These are phyloP conservation scores for Micrasema longulum DNA, from an alignment of 1,140 invertebrate genomes.

Conservation along the genomic window DNA sequence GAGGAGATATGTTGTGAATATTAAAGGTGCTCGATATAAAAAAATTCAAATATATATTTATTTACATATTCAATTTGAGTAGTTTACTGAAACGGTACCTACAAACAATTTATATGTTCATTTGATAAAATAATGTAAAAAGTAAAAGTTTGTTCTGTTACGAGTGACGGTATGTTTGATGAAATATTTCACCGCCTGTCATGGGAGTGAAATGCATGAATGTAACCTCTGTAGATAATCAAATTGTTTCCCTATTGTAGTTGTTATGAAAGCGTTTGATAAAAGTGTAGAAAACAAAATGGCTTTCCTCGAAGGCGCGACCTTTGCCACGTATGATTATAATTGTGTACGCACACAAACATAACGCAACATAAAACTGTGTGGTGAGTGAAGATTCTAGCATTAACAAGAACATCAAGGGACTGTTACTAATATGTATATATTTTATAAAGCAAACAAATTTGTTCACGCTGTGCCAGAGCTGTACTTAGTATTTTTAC, in stretches of 20 bases:
- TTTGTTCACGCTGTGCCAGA: slow-evolving; percentile 24
- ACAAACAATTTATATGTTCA: too few relatives aligned
- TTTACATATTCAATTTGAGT: not conserved
- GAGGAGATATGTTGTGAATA: not conserved
- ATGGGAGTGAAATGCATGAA: not conserved
- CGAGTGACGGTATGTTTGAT: too few relatives aligned
- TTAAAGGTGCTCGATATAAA: slow-evolving; percentile 4
- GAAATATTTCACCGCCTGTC: not conserved
- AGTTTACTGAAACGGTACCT: too few relatives aligned
- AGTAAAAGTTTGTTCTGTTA: too few relatives aligned
- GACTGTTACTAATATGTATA: slow-evolving; percentile 19
- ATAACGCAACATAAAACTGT: not conserved
- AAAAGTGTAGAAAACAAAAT: slow-evolving; percentile 8
- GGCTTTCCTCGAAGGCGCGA: not conserved
- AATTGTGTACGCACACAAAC: slow-evolving; percentile 21
- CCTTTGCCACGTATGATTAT: slow-evolving; percentile 22
- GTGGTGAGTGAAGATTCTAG: slow-evolving; percentile 6
- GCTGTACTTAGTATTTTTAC: not conserved
- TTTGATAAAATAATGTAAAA: not conserved
- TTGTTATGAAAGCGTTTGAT: not conserved
- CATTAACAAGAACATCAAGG: slow-evolving; percentile 13
- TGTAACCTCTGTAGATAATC: slow-evolving; percentile 1
- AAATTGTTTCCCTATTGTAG: slow-evolving; percentile 1
- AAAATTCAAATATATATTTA: not conserved
- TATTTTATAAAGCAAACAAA: slow-evolving; percentile 7